Base-by-base conservation (phyloP, 2,888 invertebrate genomes). In the Hyppa rectilinea region DNA sequence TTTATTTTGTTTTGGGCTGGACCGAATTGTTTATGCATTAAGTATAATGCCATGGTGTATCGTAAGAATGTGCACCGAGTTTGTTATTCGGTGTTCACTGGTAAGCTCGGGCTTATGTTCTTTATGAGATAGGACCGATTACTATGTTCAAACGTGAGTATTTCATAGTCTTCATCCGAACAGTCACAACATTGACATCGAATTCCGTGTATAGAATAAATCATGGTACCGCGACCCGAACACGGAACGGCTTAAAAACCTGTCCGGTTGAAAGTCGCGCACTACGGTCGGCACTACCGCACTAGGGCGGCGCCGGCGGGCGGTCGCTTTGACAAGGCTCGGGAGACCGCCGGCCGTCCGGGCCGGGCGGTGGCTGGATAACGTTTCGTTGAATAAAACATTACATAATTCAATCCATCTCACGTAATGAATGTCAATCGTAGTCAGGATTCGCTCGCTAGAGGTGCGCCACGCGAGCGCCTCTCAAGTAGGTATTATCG, bases 371-470 rank as follows among this genome's bases (percentile, higher is more conserved):
- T 10, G 10, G 29, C 6, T 38, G 47, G 40, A 26, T 53, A 29
- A 61, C 62, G 65, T 26, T 59, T 31, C 52, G 43, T 52, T 80
- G 61, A 74, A 83, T 82, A 74, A 82, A 73, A 73, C 77, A 81
- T 80, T 36, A 74, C 40, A 64, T 77, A 70, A 74, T 74, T 80
- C 59, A 70, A 82, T 80, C 55, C 64, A 80, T 70, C 60, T 63
- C 73, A 52, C 71, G 73, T 70, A 80, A 77, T 80, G 69, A 81
- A 74, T 80, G 80, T 74, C 80, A 80, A 82, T 76, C 73, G 71
- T 36, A 71, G 47, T 43, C 55, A 59, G 52, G 31, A 49, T 26
- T 66, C 17, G 62, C 55, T 47, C 47, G 56, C 58, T 36, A 66
- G 62, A 69, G 61, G 55, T 67, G 71, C 60, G 34, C 26, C 40